These are phyloP conservation scores for Rhyacichthys aspro DNA, from an alignment of 2,797 vertebrate species.

Conservation along the genomic window DNA sequence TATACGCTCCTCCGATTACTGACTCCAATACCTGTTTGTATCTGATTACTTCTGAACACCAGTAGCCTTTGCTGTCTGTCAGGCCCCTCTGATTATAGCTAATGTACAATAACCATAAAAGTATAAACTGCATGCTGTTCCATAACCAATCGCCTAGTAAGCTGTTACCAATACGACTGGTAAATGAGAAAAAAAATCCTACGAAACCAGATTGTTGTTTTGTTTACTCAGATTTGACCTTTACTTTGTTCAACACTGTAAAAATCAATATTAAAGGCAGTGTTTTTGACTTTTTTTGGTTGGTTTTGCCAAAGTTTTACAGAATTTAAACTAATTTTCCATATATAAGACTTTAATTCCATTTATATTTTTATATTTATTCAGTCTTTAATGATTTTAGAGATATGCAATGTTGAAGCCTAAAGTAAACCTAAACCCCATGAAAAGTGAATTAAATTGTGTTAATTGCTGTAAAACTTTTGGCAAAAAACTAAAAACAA, in stretches of 20 bases:
- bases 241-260: conserved; percentile 19
- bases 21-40: conserved; percentile 77
- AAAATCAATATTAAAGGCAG: background rate
- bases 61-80: conserved; percentile 98
- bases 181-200: conserved; percentile 66
- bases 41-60: conserved; percentile 89
- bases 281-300: background rate
- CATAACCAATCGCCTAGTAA: conserved; percentile 90
- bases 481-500: too few relatives aligned
- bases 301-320: background rate
- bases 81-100: conserved; percentile 93
- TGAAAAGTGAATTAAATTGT: too few relatives aligned
- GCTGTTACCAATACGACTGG: conserved; percentile 89
- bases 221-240: conserved; percentile 45
- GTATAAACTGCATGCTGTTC: conserved; percentile 95
- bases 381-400: too few relatives aligned
- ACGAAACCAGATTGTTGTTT: conserved; percentile 76
- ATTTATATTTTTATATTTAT: too few relatives aligned
- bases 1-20: conserved; percentile 95
- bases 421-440: too few relatives aligned
- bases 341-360: too few relatives aligned
- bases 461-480: too few relatives aligned
- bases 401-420: too few relatives aligned
- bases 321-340: too few relatives aligned
- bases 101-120: conserved; percentile 93